These are phyloP conservation scores for Linepithema humile DNA, from an alignment of 1,140 invertebrate genomes.

Conservation along the genomic window DNA sequence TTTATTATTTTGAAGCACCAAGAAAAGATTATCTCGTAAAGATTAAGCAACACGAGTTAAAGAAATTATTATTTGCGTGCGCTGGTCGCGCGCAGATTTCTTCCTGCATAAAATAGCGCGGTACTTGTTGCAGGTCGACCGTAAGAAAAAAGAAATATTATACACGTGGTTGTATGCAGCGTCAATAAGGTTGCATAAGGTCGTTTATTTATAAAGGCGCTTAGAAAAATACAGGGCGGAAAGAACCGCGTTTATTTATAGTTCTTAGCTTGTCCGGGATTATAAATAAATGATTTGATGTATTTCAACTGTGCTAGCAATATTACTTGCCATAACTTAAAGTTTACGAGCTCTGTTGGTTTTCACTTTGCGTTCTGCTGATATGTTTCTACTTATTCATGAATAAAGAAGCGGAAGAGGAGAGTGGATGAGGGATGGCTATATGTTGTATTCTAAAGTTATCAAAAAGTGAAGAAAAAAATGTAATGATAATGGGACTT, in stretches of 20 bases:
- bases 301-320: conserved; percentile 39
- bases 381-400: not conserved
- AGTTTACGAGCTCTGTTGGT: not conserved
- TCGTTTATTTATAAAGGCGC: conserved; percentile 54
- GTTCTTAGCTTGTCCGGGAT: conserved; percentile 28
- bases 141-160: conserved; percentile 48
- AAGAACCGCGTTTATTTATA: conserved; percentile 47
- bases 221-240: conserved; percentile 54
- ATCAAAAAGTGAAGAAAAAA: not conserved
- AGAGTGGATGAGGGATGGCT: not conserved
- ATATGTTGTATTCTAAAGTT: not conserved
- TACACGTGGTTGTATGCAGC: conserved; percentile 28
- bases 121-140: conserved; percentile 44
- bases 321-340: conserved; percentile 1
- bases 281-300: conserved; percentile 50
- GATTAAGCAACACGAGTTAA: not conserved
- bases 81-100: conserved; percentile 11
- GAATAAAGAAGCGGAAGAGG: not conserved
- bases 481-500: not conserved
- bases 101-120: conserved; percentile 39
- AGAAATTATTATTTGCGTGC: conserved; percentile 28
- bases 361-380: not conserved
- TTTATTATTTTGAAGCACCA: not conserved
- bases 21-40: not conserved
- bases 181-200: conserved; percentile 56